Evolutionary conservation across 2,113 vertebrate species (phyloP).

Genomic region (Pseudolaguvia tuberculata): DNA sequence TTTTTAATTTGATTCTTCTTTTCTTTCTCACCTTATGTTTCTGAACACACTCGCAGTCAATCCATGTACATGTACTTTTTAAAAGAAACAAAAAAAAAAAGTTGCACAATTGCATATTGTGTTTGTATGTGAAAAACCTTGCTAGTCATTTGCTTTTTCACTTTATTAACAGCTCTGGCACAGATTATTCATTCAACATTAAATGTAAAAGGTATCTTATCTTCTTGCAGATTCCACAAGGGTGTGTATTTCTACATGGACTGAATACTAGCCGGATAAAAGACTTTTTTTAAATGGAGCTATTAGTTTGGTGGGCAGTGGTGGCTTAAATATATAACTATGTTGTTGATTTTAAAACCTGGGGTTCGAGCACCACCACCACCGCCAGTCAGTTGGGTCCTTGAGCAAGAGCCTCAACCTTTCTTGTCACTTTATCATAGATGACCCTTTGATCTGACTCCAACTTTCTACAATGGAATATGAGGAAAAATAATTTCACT

Average conservation of each 20-base stretch:
- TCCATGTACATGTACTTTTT: not conserved
- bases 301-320: no score
- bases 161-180: conserved; percentile 4
- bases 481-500: no score
- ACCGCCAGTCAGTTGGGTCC: no score
- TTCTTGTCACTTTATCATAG: no score
- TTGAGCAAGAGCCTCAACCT: no score
- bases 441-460: no score
- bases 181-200: conserved; percentile 22
- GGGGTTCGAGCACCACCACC: no score
- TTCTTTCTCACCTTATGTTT: not conserved
- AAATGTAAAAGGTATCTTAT: not conserved
- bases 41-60: conserved; percentile 14
- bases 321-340: no score
- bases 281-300: conserved; percentile 10
- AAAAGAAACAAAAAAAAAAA: not conserved
- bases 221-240: not conserved
- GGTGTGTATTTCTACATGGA: not conserved
- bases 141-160: not conserved
- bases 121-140: not conserved
- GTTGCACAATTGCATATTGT: not conserved
- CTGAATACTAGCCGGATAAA: not conserved
- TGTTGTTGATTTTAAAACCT: no score
- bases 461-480: no score
- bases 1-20: not conserved